These are phyloP conservation scores for Barbus barbus DNA, from an alignment of 2,113 vertebrate genomes.

Conservation along the genomic window DNA sequence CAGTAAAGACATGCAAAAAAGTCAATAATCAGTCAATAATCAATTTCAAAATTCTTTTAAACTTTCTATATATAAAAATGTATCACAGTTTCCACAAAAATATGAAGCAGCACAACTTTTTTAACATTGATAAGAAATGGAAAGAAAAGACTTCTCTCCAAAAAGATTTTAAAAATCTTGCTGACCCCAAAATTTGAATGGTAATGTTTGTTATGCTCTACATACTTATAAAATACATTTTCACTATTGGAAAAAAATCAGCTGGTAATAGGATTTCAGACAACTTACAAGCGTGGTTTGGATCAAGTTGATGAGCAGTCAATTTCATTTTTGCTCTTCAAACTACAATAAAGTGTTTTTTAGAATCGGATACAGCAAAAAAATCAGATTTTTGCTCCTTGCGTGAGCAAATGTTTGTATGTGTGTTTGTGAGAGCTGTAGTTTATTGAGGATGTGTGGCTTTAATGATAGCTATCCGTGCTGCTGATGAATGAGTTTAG, in stretches of 20 bases:
- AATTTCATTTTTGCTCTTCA: too few species aligned
- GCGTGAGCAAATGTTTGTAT: neutral
- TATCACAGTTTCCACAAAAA: neutral
- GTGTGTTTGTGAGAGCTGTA: conserved; percentile 2
- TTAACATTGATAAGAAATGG: neutral
- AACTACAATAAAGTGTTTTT: neutral
- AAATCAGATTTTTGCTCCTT: neutral
- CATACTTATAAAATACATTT: too few species aligned
- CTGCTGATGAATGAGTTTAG: conserved; percentile 29
- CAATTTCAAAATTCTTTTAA: too few species aligned
- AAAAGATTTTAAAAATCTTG: neutral
- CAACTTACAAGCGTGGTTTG: too few species aligned
- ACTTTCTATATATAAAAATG: neutral
- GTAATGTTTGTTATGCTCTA: too few species aligned
- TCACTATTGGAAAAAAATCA: too few species aligned
- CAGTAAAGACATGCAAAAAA: too few species aligned
- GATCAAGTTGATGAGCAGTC: too few species aligned
- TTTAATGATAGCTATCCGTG: conserved; percentile 42
- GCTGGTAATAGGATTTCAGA: too few species aligned
- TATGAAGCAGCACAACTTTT: neutral
- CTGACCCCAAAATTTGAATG: neutral
- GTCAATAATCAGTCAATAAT: too few species aligned
- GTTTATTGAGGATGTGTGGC: conserved; percentile 8
- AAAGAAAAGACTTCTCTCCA: too few species aligned
- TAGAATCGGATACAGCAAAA: neutral